These are phyloP conservation scores for Capitella teleta DNA, from an alignment of 1,140 invertebrate genomes.

Conservation along the genomic window DNA sequence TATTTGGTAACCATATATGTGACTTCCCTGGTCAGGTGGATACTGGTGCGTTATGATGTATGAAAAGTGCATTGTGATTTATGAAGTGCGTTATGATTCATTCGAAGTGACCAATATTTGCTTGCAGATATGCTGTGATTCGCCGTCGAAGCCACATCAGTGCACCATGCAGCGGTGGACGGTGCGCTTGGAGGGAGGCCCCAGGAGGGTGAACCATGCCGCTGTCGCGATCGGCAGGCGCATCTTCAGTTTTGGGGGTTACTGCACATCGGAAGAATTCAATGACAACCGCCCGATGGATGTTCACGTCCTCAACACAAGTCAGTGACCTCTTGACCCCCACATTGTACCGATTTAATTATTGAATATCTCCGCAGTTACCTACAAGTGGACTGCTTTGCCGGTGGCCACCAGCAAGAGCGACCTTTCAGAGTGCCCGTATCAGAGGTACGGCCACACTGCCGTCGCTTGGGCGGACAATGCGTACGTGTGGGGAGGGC, in stretches of 20 bases:
- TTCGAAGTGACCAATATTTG: too few relatives aligned
- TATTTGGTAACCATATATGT: too few relatives aligned
- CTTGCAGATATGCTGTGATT: too few relatives aligned
- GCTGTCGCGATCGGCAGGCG: slow-evolving; percentile 67
- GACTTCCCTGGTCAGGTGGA: too few relatives aligned
- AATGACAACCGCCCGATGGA: slow-evolving; percentile 61
- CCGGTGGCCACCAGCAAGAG: slow-evolving; percentile 21
- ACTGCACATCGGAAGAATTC: slow-evolving; percentile 65
- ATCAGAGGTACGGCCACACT: slow-evolving; percentile 72
- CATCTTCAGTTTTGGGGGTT: slow-evolving; percentile 85
- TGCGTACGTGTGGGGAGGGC: slow-evolving; percentile 79
- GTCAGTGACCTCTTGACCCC: too few relatives aligned
- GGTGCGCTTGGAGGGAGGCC: slow-evolving; percentile 68
- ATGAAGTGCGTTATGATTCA: too few relatives aligned
- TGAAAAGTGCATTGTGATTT: too few relatives aligned
- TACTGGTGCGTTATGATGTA: too few relatives aligned
- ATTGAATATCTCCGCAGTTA: too few relatives aligned
- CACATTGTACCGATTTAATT: too few relatives aligned
- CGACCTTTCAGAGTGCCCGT: too few relatives aligned
- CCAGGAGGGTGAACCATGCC: slow-evolving; percentile 73
- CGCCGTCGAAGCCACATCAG: not conserved
- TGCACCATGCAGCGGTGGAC: slow-evolving; percentile 52
- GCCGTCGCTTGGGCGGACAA: slow-evolving; percentile 63
- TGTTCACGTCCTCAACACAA: slow-evolving; percentile 72
- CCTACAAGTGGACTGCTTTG: slow-evolving; percentile 43